Evolutionary conservation across 2,888 invertebrate species (phyloP), one percentile per base, ranked within the genome.

Genomic region (Tenthredo amoena): DNA sequence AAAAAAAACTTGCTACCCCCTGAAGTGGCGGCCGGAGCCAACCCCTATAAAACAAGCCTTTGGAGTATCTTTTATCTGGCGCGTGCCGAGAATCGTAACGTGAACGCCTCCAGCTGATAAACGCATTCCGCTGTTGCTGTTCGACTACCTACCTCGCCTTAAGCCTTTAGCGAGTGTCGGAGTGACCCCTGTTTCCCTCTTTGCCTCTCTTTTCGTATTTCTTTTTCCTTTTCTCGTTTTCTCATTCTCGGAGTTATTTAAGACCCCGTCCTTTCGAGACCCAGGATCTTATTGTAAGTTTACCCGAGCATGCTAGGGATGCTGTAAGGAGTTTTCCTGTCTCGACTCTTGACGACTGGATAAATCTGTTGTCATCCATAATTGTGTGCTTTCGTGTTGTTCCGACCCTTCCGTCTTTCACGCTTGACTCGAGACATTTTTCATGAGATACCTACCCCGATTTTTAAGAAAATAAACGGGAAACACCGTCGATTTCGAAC

Each of bases 11-110:
- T 50, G 26, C 74, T 74, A 74, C 40, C 40, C 74, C n/a, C 74
- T 21, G 40, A 74, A 40, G 74, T 43, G 74, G 21, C 74, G 74
- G 55, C 31, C 31, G 18, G 55, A 77, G 77, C 18, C 26, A 77
- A 77, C 77, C 77, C 77, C 77, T 55, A 81, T 62, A 58, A 81
- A 81, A 62, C 81, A 62, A 40, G 37, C 62, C 40, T 81, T 81
- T 58, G 81, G 37, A 58, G 62, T 81, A 81, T 81, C 81, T 81
- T 81, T 81, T 81, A 81, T 81, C 81, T 81, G 37, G 81, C 81
- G 62, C 81, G 81, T 58, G 81, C 37, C 37, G 62, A 81, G 81
- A 81, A 81, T 81, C 40, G 81, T 37, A 81, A 81, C 55, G 77
- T 34, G 55, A 58, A 81, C 62, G 62, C 81, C 81, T 58, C 40